phyloP scores from a whole-genome alignment of 2,797 vertebrate genomes.

The Mustela erminea region DNA sequence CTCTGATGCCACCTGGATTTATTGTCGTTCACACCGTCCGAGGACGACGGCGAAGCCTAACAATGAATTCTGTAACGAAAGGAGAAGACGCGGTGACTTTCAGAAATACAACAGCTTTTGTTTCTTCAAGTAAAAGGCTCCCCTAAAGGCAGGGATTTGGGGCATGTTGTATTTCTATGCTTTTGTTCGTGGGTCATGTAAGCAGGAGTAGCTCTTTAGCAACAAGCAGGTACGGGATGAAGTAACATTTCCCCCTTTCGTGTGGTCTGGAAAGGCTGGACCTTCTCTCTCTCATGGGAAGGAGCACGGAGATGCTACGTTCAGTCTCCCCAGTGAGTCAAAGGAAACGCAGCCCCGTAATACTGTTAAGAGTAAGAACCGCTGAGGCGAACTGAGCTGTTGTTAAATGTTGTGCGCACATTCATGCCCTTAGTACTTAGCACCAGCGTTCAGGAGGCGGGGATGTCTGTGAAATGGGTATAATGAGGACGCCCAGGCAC shows the following conservation, averaged over 20 bases:
- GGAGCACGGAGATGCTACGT: background rate
- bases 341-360: background rate
- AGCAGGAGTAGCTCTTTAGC: background rate
- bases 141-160: background rate
- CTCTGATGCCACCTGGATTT: background rate
- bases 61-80: background rate
- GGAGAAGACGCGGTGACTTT: background rate
- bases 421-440: background rate
- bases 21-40: background rate
- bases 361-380: background rate
- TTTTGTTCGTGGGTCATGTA: background rate
- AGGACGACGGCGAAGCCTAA: background rate
- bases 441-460: background rate
- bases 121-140: conserved; percentile 24
- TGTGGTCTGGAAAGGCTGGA: background rate
- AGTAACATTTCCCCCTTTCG: background rate
- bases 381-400: background rate
- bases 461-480: background rate
- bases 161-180: background rate
- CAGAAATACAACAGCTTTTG: conserved; percentile 45
- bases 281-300: background rate
- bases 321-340: background rate
- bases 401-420: background rate
- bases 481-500: background rate
- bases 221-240: background rate